A percentile compares a stretch with the other conserved stretches of the same genome.
Conservation (phyloP, 1,140 invertebrate species). For the Chionoecetes opilio region DNA sequence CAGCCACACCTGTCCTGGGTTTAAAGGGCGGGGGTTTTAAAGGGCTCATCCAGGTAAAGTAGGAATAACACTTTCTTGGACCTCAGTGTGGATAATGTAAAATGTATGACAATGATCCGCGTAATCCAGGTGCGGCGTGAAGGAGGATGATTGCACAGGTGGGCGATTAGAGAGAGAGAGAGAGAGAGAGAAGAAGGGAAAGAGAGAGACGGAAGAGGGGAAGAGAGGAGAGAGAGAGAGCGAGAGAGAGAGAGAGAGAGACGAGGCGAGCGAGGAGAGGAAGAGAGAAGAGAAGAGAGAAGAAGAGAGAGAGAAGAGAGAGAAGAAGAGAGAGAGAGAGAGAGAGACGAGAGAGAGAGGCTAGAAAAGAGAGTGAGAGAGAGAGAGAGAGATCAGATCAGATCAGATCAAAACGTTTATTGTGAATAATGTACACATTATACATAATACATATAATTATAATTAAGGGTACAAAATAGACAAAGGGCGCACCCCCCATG, state of each 20-base stretch:
- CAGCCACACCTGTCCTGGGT: not conserved
- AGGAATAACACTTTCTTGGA: not conserved
- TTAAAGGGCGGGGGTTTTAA: too few relatives aligned
- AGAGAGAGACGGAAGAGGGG: not conserved
- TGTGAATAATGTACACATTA: too few relatives aligned
- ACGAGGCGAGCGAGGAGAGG: too few relatives aligned
- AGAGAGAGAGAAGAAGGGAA: not conserved
- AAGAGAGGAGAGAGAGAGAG: not conserved
- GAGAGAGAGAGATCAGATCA: too few relatives aligned
- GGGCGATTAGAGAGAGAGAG: not conserved
- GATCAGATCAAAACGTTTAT: too few relatives aligned
- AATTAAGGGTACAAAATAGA: too few relatives aligned
- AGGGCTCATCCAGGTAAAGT: not conserved
- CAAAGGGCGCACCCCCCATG: too few relatives aligned
- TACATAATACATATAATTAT: too few relatives aligned
- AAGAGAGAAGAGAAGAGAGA: too few relatives aligned
- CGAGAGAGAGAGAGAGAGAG: not conserved
- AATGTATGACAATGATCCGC: not conserved
- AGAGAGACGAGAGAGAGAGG: not conserved
- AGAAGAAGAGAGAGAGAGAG: not conserved
- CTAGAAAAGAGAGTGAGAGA: not conserved
- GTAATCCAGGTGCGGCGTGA: not conserved
- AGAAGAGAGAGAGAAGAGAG: not conserved
- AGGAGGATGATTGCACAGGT: constrained; percentile 14
- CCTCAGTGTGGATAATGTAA: not conserved